Percentiles rank a stretch among this genome's conserved stretches.
Evolutionary conservation across 2,113 vertebrate genomes (phyloP).

Genomic region (Forbesichthys papilliferus): DNA sequence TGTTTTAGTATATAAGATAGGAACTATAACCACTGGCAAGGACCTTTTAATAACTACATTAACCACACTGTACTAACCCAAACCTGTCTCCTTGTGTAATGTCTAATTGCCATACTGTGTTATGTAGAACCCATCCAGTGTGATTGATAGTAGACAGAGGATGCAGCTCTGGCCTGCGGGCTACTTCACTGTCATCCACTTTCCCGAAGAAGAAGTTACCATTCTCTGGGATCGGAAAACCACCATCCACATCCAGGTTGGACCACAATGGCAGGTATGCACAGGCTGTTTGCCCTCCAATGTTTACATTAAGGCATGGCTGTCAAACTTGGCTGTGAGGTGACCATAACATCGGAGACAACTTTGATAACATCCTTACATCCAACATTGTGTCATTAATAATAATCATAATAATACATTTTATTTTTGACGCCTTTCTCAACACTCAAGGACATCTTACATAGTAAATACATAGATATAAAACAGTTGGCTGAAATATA

Average conservation of each 20-base stretch:
- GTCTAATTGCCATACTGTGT: neutral
- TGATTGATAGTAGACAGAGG: constrained; percentile 79
- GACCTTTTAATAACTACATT: neutral
- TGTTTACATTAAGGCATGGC: neutral
- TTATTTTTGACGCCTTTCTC: no score
- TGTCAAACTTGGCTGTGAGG: no score
- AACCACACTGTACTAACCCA: neutral
- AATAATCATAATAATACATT: no score
- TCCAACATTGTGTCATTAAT: no score
- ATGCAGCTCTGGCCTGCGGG: constrained; percentile 88
- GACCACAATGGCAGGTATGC: constrained; percentile 90
- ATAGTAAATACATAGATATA: no score
- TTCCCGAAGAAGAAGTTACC: constrained; percentile 85
- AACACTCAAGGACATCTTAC: no score
- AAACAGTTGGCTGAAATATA: no score
- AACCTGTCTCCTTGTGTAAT: neutral
- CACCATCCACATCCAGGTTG: constrained; percentile 89
- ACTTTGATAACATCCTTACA: no score
- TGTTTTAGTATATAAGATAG: neutral
- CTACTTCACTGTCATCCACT: constrained; percentile 87
- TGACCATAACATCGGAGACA: no score
- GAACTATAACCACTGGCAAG: neutral
- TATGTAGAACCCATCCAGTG: constrained; percentile 83
- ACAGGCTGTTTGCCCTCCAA: neutral
- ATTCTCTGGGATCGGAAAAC: constrained; percentile 95